phyloP scores from a whole-genome alignment of 2,888 invertebrate genomes.

The Cheilosia soror region DNA sequence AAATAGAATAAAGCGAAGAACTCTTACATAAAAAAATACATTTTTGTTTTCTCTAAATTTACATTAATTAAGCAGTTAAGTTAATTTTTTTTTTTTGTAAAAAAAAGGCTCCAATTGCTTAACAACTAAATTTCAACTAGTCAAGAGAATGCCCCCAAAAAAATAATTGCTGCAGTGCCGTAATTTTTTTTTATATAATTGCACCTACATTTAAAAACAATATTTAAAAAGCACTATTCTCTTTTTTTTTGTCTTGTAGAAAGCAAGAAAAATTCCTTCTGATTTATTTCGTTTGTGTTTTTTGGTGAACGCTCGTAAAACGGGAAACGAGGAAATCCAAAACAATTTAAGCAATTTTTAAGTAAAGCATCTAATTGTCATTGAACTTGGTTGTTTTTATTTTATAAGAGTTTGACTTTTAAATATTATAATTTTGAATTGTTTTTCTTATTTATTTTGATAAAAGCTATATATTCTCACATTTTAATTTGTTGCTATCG shows the following conservation, averaged over 20 bases:
- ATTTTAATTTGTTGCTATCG: slow-evolving; percentile 34
- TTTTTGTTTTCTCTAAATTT: slow-evolving; percentile 43
- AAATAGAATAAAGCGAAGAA: slow-evolving; percentile 68
- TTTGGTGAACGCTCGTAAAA: slow-evolving; percentile 27
- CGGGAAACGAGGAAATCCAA: slow-evolving; percentile 31
- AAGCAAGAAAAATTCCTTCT: slow-evolving; percentile 6
- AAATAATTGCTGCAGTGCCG: slow-evolving; percentile 42
- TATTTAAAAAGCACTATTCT: slow-evolving; percentile 35
- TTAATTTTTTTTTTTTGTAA: slow-evolving; percentile 52
- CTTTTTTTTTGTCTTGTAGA: slow-evolving; percentile 3
- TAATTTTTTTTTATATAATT: slow-evolving; percentile 43
- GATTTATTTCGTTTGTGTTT: slow-evolving; percentile 8
- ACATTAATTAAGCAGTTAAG: slow-evolving; percentile 65
- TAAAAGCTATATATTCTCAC: slow-evolving; percentile 52
- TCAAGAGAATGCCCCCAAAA: slow-evolving; percentile 59
- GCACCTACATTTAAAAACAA: slow-evolving; percentile 62
- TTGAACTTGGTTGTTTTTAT: neutral
- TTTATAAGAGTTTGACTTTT: slow-evolving; percentile 36
- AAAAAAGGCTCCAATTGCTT: slow-evolving; percentile 69
- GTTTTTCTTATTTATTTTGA: slow-evolving; percentile 43
- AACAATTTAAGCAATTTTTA: slow-evolving; percentile 22
- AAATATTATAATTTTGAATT: slow-evolving; percentile 29
- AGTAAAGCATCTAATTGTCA: slow-evolving; percentile 43
- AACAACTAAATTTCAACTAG: slow-evolving; percentile 57
- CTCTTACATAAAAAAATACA: slow-evolving; percentile 70